Conservation (phyloP, 2,888 invertebrate species). For the Phengaris alcon region DNA sequence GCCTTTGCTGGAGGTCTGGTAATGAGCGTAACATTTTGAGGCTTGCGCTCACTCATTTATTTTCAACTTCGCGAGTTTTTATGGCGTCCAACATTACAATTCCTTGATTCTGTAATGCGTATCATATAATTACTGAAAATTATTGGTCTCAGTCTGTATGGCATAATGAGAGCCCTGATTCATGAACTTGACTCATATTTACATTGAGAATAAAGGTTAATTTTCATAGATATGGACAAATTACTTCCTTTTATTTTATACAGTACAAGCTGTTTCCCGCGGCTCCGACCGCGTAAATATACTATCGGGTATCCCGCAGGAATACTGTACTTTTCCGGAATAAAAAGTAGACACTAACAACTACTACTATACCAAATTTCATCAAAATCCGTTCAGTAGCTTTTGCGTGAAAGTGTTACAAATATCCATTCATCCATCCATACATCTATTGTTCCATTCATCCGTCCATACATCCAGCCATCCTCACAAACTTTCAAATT, state of each 20-base stretch:
- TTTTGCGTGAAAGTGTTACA: no score
- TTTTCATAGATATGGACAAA: conserved; percentile 2
- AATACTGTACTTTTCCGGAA: no score
- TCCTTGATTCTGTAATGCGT: conserved; percentile 20
- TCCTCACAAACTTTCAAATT: no score
- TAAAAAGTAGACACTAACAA: no score
- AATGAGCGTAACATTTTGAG: conserved; percentile 10
- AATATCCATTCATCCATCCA: no score
- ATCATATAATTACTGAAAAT: conserved; percentile 23
- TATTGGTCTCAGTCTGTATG: conserved; percentile 18
- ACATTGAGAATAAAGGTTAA: conserved; percentile 25
- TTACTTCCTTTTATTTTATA: neutral
- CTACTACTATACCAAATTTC: no score
- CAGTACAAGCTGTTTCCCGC: no score
- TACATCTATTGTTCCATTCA: no score
- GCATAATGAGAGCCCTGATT: conserved; percentile 12
- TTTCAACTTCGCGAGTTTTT: conserved; percentile 21
- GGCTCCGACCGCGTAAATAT: no score
- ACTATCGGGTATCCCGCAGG: no score
- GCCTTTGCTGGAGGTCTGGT: neutral
- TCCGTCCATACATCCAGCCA: no score
- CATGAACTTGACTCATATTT: conserved; percentile 23
- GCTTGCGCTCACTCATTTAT: neutral
- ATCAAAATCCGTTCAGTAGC: no score
- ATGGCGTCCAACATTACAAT: conserved; percentile 9